These are phyloP conservation scores for Myopa testacea DNA, from an alignment of 2,888 invertebrate genomes.

Conservation along the genomic window DNA sequence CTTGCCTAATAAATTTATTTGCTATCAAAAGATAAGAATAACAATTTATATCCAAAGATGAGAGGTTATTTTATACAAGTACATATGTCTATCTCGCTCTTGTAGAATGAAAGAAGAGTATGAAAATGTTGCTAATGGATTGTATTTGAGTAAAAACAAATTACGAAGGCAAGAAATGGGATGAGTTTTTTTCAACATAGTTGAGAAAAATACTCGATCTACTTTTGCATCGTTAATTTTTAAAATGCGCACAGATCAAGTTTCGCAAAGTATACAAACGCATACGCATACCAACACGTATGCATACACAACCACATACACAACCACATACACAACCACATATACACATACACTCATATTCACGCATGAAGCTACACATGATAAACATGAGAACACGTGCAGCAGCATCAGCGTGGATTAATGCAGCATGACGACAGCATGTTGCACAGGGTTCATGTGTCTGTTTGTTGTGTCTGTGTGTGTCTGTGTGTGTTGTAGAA, in stretches of 20 bases:
- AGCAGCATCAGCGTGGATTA: slow-evolving; percentile 1
- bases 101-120: too few relatives aligned
- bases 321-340: neutral
- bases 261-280: neutral
- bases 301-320: neutral
- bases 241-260: slow-evolving; percentile 8
- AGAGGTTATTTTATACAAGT: too few relatives aligned
- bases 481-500: neutral
- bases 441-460: neutral
- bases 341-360: neutral
- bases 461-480: neutral
- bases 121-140: too few relatives aligned
- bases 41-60: too few relatives aligned
- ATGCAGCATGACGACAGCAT: neutral
- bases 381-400: neutral
- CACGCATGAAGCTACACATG: neutral
- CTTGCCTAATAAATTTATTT: too few relatives aligned
- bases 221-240: slow-evolving; percentile 26
- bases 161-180: too few relatives aligned
- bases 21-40: too few relatives aligned
- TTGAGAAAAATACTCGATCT: neutral
- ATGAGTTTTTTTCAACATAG: too few relatives aligned
- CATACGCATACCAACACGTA: neutral
- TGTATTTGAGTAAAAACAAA: too few relatives aligned
- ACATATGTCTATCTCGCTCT: too few relatives aligned